Percentiles rank a stretch among this genome's conserved stretches.
Evolutionary conservation across 2,888 invertebrate genomes (phyloP).

Genomic region (Dicranocentrus wangi): DNA sequence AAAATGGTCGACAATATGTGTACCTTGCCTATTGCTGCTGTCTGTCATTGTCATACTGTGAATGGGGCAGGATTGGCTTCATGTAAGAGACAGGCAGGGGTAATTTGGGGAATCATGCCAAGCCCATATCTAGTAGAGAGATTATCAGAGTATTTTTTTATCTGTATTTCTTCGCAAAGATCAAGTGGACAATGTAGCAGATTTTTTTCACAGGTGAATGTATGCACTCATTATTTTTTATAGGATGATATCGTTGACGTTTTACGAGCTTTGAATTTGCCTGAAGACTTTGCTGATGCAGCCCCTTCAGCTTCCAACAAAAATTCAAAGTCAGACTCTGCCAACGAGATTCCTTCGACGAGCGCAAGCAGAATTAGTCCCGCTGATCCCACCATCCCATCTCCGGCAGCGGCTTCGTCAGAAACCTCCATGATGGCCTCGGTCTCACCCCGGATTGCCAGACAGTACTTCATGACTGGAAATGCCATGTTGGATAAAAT

Average conservation of each 20-base stretch:
- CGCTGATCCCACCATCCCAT: slow-evolving; percentile 66
- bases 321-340: slow-evolving; percentile 38
- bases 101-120: too few relatives aligned
- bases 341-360: slow-evolving; percentile 54
- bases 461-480: slow-evolving; percentile 73
- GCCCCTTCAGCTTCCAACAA: slow-evolving; percentile 62
- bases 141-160: too few relatives aligned
- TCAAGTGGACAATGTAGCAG: too few relatives aligned
- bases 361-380: slow-evolving; percentile 26
- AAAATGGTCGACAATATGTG: too few relatives aligned
- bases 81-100: too few relatives aligned
- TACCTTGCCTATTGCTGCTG: too few relatives aligned
- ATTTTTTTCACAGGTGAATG: too few relatives aligned
- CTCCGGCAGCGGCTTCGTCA: slow-evolving; percentile 68
- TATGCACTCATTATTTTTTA: too few relatives aligned
- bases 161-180: too few relatives aligned
- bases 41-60: too few relatives aligned
- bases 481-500: slow-evolving; percentile 73
- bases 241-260: slow-evolving; percentile 73
- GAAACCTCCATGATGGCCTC: slow-evolving; percentile 61
- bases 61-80: too few relatives aligned
- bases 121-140: too few relatives aligned
- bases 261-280: slow-evolving; percentile 72
- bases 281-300: slow-evolving; percentile 72
- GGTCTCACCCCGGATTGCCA: slow-evolving; percentile 71